Percentiles rank a stretch among this genome's conserved stretches.
Conservation (phyloP, 1,140 invertebrate species). For the Cydia splendana region DNA sequence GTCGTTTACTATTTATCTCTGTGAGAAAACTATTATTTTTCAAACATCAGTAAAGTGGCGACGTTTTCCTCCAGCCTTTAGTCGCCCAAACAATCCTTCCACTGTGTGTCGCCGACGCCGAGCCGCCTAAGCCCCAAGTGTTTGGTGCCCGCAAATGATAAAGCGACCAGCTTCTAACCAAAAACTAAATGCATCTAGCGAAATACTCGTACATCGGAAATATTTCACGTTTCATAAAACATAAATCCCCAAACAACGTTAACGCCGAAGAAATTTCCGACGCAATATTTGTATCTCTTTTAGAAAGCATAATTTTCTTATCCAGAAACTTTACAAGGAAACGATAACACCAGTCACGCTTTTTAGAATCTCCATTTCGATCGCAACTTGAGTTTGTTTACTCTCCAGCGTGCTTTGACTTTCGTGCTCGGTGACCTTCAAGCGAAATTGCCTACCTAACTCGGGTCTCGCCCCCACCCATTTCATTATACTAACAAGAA, state of each 20-base stretch:
- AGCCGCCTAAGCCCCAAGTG: slow-evolving; percentile 61
- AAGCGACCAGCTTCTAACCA: slow-evolving; percentile 58
- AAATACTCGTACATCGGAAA: not conserved
- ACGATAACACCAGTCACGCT: slow-evolving; percentile 61
- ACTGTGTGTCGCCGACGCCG: slow-evolving; percentile 44
- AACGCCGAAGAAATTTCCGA: slow-evolving; percentile 20
- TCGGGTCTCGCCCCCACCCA: slow-evolving; percentile 40
- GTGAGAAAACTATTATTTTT: slow-evolving; percentile 48
- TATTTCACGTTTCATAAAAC: not conserved
- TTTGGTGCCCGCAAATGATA: slow-evolving; percentile 71
- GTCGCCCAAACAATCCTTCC: slow-evolving; percentile 46
- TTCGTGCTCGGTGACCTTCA: slow-evolving; percentile 59
- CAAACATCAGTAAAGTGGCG: slow-evolving; percentile 42
- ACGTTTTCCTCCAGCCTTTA: slow-evolving; percentile 46
- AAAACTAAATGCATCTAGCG: slow-evolving; percentile 44
- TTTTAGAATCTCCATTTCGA: slow-evolving; percentile 66
- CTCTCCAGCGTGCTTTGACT: slow-evolving; percentile 54
- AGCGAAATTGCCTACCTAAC: slow-evolving; percentile 62
- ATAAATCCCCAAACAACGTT: slow-evolving; percentile 3
- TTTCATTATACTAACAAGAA: slow-evolving; percentile 74
- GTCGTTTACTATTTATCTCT: slow-evolving; percentile 37
- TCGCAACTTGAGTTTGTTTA: slow-evolving; percentile 69
- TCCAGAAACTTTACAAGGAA: slow-evolving; percentile 55
- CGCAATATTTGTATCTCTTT: slow-evolving; percentile 21
- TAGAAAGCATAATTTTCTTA: slow-evolving; percentile 42